Evolutionary conservation across 2,797 vertebrate species (phyloP).

Genomic region (Euthynnus affinis): DNA sequence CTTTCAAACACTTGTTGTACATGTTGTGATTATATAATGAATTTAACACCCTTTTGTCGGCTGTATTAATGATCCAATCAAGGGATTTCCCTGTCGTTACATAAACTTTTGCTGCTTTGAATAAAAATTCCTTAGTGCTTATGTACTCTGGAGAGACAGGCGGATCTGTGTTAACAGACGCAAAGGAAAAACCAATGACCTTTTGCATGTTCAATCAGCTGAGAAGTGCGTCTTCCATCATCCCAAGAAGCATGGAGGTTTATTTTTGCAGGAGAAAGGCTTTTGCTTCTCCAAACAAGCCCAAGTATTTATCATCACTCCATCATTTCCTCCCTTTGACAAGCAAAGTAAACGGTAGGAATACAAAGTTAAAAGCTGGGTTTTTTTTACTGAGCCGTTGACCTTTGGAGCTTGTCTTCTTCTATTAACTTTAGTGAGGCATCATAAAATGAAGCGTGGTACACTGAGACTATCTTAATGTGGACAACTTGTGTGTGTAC

Average conservation of each 20-base stretch:
- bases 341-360: constrained; percentile 80
- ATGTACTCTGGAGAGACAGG: constrained; percentile 59
- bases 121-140: constrained; percentile 80
- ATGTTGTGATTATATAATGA: constrained; percentile 82
- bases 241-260: constrained; percentile 64
- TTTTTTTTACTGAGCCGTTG: constrained; percentile 59
- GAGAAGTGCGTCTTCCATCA: constrained; percentile 83
- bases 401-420: constrained; percentile 70
- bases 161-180: constrained; percentile 72
- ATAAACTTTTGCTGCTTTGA: constrained; percentile 75
- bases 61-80: constrained; percentile 82
- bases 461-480: constrained; percentile 49
- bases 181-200: constrained; percentile 69
- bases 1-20: constrained; percentile 82
- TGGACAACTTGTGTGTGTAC: constrained; percentile 26
- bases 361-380: constrained; percentile 65
- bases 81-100: constrained; percentile 77
- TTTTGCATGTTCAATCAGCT: constrained; percentile 76
- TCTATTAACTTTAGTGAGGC: constrained; percentile 48
- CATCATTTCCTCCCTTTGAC: constrained; percentile 80
- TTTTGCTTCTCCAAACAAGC: constrained; percentile 79
- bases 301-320: constrained; percentile 81
- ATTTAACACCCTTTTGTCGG: constrained; percentile 83
- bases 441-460: constrained; percentile 41
- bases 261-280: constrained; percentile 81